Evolutionary conservation across 1,140 invertebrate genomes (phyloP).

Genomic region (Heliconius nattereri): DNA sequence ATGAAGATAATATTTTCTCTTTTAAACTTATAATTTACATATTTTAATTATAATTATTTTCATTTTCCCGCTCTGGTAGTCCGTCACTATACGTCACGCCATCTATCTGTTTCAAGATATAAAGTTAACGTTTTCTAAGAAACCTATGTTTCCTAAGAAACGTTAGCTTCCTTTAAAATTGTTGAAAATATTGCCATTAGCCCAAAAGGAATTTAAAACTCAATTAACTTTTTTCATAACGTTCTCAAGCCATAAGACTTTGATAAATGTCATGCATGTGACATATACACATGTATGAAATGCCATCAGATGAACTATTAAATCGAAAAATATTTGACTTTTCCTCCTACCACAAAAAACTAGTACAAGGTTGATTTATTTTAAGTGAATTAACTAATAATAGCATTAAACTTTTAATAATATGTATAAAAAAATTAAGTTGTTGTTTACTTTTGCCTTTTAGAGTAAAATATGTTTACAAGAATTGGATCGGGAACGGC

Average conservation of each 20-base stretch:
- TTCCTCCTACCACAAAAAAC: constrained; percentile 33
- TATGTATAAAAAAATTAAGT: neutral
- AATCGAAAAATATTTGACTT: constrained; percentile 23
- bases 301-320: constrained; percentile 17
- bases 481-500: neutral
- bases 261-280: constrained; percentile 18
- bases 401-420: neutral
- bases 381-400: neutral
- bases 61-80: too few species aligned
- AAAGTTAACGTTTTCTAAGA: too few species aligned
- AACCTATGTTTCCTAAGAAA: too few species aligned
- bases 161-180: too few species aligned
- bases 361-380: constrained; percentile 25
- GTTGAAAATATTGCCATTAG: too few species aligned
- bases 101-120: too few species aligned
- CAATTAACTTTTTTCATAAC: neutral
- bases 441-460: neutral
- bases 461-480: neutral
- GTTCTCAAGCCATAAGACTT: neutral
- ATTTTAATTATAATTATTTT: too few species aligned
- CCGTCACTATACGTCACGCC: too few species aligned
- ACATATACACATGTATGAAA: constrained; percentile 27
- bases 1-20: too few species aligned
- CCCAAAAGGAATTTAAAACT: neutral
- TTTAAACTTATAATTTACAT: too few species aligned